Conservation (phyloP, 2,113 vertebrate species). For the Emydura subglobosa region DNA sequence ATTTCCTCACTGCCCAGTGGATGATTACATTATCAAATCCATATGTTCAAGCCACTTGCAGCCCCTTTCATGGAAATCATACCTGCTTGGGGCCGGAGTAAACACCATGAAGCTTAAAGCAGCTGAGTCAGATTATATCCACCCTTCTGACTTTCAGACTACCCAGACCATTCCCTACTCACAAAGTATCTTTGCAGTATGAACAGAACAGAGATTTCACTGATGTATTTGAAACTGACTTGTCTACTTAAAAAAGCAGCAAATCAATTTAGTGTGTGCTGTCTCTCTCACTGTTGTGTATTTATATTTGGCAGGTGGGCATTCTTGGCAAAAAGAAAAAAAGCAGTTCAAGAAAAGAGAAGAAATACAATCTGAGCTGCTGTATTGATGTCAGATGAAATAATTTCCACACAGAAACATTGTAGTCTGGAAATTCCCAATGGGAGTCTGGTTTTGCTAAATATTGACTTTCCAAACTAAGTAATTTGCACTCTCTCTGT, state of each 20-base stretch:
- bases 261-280: background rate
- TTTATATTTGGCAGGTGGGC: background rate
- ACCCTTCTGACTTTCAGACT: background rate
- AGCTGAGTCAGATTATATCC: background rate
- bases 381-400: background rate
- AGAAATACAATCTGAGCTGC: background rate
- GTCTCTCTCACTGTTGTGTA: background rate
- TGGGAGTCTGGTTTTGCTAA: background rate
- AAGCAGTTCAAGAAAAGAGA: background rate
- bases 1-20: rapidly evolving
- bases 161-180: background rate
- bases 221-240: background rate
- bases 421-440: background rate
- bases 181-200: background rate
- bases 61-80: background rate
- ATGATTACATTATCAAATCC: background rate
- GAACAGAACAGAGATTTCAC: background rate
- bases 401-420: background rate
- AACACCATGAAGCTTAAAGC: background rate
- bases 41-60: background rate
- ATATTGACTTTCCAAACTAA: background rate
- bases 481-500: background rate
- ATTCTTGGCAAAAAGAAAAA: background rate
- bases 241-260: background rate
- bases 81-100: background rate